These are phyloP conservation scores for Scaptomyza caliginosa DNA, from an alignment of 2,888 invertebrate genomes.

Conservation along the genomic window DNA sequence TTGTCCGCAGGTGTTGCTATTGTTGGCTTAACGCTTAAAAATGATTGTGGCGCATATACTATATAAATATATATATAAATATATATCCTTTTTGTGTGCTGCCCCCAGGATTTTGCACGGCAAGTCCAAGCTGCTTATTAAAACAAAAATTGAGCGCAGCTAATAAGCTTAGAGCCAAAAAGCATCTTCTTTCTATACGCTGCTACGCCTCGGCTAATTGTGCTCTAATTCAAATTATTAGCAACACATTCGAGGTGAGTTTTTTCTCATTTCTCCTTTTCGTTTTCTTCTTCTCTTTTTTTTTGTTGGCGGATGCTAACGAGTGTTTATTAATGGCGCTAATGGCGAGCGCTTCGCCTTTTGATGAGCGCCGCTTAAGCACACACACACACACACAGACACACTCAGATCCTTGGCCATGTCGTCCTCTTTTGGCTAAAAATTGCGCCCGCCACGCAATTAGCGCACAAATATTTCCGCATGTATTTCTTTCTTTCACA, in stretches of 20 bases:
- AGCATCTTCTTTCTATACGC: neutral
- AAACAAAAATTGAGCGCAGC: slow-evolving; percentile 64
- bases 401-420: slow-evolving; percentile 1
- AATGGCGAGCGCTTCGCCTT: slow-evolving; percentile 72
- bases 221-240: slow-evolving; percentile 78
- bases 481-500: slow-evolving; percentile 46
- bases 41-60: slow-evolving; percentile 36
- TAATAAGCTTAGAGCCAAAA: slow-evolving; percentile 68
- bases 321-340: slow-evolving; percentile 79
- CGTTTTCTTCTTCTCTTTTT: neutral
- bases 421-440: slow-evolving; percentile 14
- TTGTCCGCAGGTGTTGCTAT: slow-evolving; percentile 78
- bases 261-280: neutral
- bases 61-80: neutral
- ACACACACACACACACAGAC: slow-evolving; percentile 44
- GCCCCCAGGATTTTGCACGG: slow-evolving; percentile 46
- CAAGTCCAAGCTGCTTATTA: slow-evolving; percentile 77
- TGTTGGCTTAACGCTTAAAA: slow-evolving; percentile 72
- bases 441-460: slow-evolving; percentile 67
- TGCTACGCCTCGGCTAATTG: slow-evolving; percentile 56
- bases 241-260: slow-evolving; percentile 67
- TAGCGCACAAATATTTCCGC: slow-evolving; percentile 79
- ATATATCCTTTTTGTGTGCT: slow-evolving; percentile 13
- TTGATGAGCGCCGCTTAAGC: slow-evolving; percentile 70
- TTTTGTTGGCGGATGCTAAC: slow-evolving; percentile 47